Evolutionary conservation across 2,113 vertebrate species (phyloP).

Genomic region (Steatornis caripensis): DNA sequence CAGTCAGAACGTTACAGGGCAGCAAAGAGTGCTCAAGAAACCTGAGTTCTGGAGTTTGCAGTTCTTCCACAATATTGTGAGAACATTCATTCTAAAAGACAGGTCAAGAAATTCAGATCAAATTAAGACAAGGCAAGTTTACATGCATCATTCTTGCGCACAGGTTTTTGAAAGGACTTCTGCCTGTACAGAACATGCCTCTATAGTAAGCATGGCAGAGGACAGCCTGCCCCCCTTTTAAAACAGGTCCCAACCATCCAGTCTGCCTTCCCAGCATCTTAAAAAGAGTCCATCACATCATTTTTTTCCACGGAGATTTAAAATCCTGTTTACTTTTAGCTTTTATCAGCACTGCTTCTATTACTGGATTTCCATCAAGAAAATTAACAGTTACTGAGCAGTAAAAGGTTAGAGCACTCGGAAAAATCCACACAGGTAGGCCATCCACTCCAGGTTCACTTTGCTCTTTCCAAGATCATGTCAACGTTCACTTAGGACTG

Average conservation of each 20-base stretch:
- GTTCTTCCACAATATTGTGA: background rate
- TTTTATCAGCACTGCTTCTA: background rate
- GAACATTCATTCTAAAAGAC: fast-evolving
- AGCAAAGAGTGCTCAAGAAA: background rate
- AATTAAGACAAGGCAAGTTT: background rate
- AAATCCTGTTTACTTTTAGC: background rate
- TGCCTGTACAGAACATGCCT: background rate
- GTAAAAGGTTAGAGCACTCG: background rate
- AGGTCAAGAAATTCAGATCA: background rate
- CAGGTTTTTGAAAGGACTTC: background rate
- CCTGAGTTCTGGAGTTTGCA: background rate
- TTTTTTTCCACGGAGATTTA: background rate
- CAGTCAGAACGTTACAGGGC: background rate
- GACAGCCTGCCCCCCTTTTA: fast-evolving
- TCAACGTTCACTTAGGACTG: background rate
- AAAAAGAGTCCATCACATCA: too few relatives aligned
- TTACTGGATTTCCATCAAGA: background rate
- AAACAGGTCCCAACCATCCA: background rate
- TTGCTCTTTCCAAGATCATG: background rate
- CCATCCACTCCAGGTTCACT: background rate
- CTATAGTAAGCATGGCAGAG: background rate
- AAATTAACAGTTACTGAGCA: background rate
- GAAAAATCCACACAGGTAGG: background rate
- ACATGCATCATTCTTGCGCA: background rate
- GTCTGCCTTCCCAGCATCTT: background rate